Evolutionary conservation across 2,888 invertebrate species (phyloP), one percentile per base, ranked within the genome.

Genomic region (Agriopis leucophaearia): DNA sequence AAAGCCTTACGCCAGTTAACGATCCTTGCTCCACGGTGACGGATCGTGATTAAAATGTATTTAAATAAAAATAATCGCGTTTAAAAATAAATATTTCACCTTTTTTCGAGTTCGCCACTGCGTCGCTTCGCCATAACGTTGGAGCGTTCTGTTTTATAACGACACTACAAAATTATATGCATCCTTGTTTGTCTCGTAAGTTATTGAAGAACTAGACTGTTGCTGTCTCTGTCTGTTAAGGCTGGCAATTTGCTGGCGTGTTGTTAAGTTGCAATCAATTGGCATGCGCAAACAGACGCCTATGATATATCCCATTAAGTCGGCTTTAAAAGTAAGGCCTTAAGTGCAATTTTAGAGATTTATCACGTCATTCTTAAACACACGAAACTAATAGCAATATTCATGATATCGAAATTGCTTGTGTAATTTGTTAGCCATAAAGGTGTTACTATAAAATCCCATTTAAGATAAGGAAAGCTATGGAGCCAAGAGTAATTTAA

Each of bases 221-320:
- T 76, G 74, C 77, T 65, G 70, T 90, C 90, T 75, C 83, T 74
- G 45, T 72, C 84, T 40, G 78, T 80, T 57, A 16, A 40, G 45
- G 82, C 78, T 82, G 86, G 89, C 92, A 93, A 93, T 93, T 91
- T 92, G 91, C 91, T 88, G 89, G 90, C 87, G 88, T 88, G 92
- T 91, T 91, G 93, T 93, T 92, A 93, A 91, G 90, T 90, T 90
- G 94, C 94, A 94, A 94, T 94, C 94, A 94, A 94, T 94, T 94
- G 94, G 86, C 92, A 90, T 91, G 94, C 92, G 93, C 94, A 94
- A 94, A 94, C 94, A 94, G 91, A 94, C 92, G 91, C 91, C 92
- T 94, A 94, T 94, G 94, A 94, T 94, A 94, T 92, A 94, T 94
- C 94, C 94, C 93, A 94, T 94, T 94, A 94, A 91, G 88, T 87